Evolutionary conservation across 1,140 invertebrate genomes (phyloP), one percentile per base, ranked within the genome.

Genomic region (Drosophila carrolli): DNA sequence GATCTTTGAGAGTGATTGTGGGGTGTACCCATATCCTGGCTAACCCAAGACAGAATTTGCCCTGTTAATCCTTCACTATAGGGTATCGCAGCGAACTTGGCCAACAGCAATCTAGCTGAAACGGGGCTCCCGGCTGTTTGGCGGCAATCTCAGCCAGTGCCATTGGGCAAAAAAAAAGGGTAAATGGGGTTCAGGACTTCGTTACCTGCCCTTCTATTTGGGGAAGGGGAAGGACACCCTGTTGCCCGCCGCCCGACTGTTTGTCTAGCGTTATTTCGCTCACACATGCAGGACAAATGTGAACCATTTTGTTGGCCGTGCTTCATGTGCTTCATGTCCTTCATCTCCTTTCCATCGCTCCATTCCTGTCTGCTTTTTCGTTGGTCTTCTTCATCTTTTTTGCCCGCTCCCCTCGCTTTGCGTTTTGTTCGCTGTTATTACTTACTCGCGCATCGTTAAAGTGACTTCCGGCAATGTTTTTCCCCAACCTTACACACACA

Each of bases 361-460:
- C 27, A 43, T 71, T 71, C 63, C 63, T 70, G 65, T 70, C 67
- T 57, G 51, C 19, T 44, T 48, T 58, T 57, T 71, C 50, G 63
- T 71, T 40, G 65, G 23, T 23, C 16, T 35, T 40, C 57, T 38
- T 60, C 37, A 13, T 44, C 54, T 19, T 14, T 9, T 50, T 47
- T 23, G 9, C 40, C 27, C 50, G 38, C 16, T 19, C 43, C 58
- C 38, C 51, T 67, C 38, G 44, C 59, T 68, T 56, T 43, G 47
- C 44, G 51, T 76, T 59, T 75, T 86, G 85, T 71, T 55, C 71
- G 63, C 58, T 74, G 72, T 88, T 88, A 88, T 88, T 84, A 89
- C 83, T 88, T 88, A 88, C 84, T 88, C 83, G 83, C 83, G 84
- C 84, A 89, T 89, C 84, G 84, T 89, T 89, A 89, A 89, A 89